phyloP scores from a whole-genome alignment of 2,797 vertebrate species.

The Masticophis lateralis region DNA sequence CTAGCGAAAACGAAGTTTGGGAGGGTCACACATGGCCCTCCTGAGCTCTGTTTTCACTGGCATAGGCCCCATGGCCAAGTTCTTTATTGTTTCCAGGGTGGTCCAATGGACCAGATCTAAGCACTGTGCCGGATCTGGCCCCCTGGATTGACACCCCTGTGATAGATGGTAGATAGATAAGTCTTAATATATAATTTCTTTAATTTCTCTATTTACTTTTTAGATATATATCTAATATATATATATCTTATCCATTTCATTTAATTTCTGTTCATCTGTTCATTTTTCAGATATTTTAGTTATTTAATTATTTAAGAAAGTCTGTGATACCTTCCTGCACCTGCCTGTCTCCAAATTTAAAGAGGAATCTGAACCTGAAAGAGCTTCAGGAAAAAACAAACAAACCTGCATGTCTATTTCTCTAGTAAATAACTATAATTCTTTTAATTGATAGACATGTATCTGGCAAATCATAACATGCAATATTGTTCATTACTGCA shows the following conservation, averaged over 20 bases:
- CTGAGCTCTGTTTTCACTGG: too few species aligned
- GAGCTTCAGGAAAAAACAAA: not conserved
- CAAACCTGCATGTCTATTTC: not conserved
- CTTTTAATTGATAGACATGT: not conserved
- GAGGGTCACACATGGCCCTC: too few species aligned
- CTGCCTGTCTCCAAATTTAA: too few species aligned
- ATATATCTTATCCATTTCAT: not conserved
- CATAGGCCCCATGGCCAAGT: too few species aligned
- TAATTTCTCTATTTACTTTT: too few species aligned
- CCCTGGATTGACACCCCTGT: too few species aligned
- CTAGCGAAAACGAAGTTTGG: too few species aligned
- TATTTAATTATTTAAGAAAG: not conserved
- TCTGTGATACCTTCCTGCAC: fast-evolving
- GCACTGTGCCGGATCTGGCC: too few species aligned
- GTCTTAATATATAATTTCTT: not conserved
- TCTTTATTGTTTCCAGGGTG: too few species aligned
- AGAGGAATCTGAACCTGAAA: not conserved
- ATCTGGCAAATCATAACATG: fast-evolving
- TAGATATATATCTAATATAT: not conserved
- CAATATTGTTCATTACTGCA: fast-evolving
- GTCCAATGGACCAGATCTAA: too few species aligned
- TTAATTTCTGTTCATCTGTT: fast-evolving
- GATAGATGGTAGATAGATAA: too few species aligned
- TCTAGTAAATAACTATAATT: not conserved
- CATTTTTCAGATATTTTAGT: not conserved